Evolutionary conservation across 2,113 vertebrate genomes (phyloP), one percentile per base, ranked within the genome.

Genomic region (Psittacus erithacus): DNA sequence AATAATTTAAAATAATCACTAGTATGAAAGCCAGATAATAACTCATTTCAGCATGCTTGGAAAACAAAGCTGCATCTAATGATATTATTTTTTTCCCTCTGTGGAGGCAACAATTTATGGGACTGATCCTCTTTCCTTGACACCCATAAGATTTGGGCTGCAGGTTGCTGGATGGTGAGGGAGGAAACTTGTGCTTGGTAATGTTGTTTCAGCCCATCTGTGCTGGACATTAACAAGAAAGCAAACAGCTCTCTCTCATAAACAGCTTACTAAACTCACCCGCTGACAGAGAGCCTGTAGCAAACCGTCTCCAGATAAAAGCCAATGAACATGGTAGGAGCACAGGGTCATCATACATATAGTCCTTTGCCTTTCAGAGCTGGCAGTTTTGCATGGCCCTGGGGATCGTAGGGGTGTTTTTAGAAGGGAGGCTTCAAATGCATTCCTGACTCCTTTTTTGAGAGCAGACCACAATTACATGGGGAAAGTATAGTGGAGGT

Each of bases 381-480:
- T n/a, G 39, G 20, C 67, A 67, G 55, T 22, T 90, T 86, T 73
- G 16, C 55, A 27, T 13, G 27, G 35, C 75, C 53, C 43, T 83
- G 35, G 29, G 53, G 35, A 93, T 68, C 50, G 55, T 71, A 75
- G 15, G 60, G 5, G 46, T 84, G 60, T 71, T 96, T 93, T 88
- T 8, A 84, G 83, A 93, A 92, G 50, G 64, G 50, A 88, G 52
- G 17, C 17, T 86, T 94, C 82, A 94, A 86, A 69, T 67, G 68
- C 78, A 88, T 85, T 94, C 85, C 79, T 74, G n/a, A 74, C 33
- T 96, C 11, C 7, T 62, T 62, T 76, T 92, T 65, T 76, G 44
- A 82, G 50, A 83, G 23, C n/a, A 88, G 92, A 88, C 75, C 82
- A 93, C 88, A 95, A 81, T 86, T 92, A 78, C 46, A 90, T 52